Evolutionary conservation across 2,113 vertebrate genomes (phyloP), one percentile per base, ranked within the genome.

Genomic region (Oryzias curvinotus): DNA sequence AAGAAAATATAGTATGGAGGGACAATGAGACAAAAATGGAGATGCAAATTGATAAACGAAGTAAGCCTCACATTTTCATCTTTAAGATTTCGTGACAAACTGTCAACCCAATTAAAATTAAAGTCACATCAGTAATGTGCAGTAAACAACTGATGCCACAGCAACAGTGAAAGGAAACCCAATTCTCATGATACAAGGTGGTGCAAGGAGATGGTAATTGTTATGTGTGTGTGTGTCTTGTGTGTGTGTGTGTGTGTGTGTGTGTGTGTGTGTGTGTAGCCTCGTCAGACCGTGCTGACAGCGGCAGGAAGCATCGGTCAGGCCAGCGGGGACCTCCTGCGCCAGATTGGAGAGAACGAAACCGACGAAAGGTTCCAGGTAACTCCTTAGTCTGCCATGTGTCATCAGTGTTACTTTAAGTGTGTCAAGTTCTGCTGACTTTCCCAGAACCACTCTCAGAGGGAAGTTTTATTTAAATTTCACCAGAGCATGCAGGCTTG

Each of bases 271-370:
- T 44, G 45, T 36, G 0, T 61, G 1, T 44, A 99, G 98, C 95
- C 97, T 65, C 94, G 97, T 53, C 98, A 99, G 91, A 99, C 96
- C 0, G 96, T 99, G 71, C 71, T 99, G 89, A 99, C 96, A 0
- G 97, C 98, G 52, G 98, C 98, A 41, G 98, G 98, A 57, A 98
- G 95, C 83, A 98, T 99, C 36, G 98, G 98, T 4, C 98, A 99
- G 85, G 98, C 98, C 72, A 99, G 98, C 0, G 98, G 98, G 64
- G 97, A 99, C 78, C 94, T 99, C 0, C 92, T 99, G 68, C 92
- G 95, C 21, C 96, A 98, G 69, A 99, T 99, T 3, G 98, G 98
- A 68, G 98, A 99, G 86, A 96, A 89, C 15, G 98, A 99, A 87
- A 95, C 95, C 0, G 98, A 99, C 36, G 96, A 98, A 71, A 91